These are phyloP conservation scores for Vulpes vulpes DNA, from an alignment of 2,113 vertebrate species.

Conservation along the genomic window DNA sequence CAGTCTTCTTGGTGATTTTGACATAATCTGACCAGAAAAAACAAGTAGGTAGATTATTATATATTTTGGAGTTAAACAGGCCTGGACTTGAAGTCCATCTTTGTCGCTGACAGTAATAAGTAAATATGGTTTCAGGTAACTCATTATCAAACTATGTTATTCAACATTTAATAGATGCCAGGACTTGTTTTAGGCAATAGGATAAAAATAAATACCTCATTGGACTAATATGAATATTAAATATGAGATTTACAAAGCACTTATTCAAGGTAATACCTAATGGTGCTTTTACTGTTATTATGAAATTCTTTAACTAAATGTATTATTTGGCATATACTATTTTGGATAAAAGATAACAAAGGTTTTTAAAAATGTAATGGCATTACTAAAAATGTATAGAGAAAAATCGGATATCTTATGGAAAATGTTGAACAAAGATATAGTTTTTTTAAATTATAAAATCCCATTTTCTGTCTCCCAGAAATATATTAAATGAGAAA, in stretches of 20 bases:
- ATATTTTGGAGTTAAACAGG: background rate
- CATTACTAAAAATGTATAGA: background rate
- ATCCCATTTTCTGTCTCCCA: background rate
- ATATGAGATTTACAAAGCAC: background rate
- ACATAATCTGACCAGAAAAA: background rate
- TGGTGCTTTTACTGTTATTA: background rate
- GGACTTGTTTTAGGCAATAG: background rate
- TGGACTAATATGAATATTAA: background rate
- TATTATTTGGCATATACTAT: background rate
- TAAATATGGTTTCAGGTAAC: background rate
- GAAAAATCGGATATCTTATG: background rate
- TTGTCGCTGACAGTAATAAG: background rate
- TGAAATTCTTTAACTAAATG: background rate
- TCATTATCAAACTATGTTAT: background rate
- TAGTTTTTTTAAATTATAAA: slow-evolving; percentile 40
- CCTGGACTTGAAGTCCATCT: background rate
- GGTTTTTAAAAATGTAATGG: background rate
- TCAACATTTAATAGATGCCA: background rate
- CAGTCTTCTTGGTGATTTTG: background rate
- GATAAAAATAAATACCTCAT: background rate
- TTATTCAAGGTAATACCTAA: background rate
- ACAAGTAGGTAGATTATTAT: background rate
- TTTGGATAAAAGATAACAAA: background rate
- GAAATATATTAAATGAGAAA: background rate
- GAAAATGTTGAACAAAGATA: background rate